A percentile compares a stretch with the other conserved stretches of the same genome.
Evolutionary conservation across 1,140 invertebrate species (phyloP).

Genomic region (Aplysia californica): DNA sequence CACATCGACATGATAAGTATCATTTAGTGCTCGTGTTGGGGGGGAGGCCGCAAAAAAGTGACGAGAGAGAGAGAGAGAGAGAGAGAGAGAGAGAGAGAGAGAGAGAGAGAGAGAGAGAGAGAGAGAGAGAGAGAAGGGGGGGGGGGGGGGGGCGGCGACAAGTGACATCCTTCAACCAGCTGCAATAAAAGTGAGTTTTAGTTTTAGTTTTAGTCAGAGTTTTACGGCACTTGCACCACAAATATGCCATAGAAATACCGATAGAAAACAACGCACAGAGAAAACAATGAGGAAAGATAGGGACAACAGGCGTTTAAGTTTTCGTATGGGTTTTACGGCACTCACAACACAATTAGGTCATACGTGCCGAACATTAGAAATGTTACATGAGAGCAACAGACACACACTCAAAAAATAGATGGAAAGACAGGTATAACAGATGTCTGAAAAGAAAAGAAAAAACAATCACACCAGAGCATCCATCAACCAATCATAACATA

Average conservation of each 20-base stretch:
- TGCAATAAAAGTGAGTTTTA: not conserved
- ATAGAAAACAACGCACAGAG: not conserved
- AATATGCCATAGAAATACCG: too few relatives aligned
- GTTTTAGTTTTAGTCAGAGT: too few relatives aligned
- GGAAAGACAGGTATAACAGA: not conserved
- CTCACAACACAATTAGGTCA: too few relatives aligned
- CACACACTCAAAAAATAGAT: not conserved
- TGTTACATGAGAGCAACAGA: too few relatives aligned
- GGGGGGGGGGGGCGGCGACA: not conserved
- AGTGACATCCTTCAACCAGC: not conserved
- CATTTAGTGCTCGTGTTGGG: too few relatives aligned
- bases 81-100: slow-evolving; percentile 1
- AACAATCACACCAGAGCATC: not conserved
- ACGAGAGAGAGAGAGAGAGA: not conserved
- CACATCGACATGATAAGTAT: too few relatives aligned
- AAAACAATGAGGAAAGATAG: not conserved
- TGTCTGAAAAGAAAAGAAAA: not conserved
- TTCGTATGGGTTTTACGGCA: too few relatives aligned
- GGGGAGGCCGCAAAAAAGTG: not conserved
- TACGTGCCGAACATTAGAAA: too few relatives aligned
- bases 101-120: not conserved
- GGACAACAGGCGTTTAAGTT: too few relatives aligned
- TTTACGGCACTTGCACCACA: too few relatives aligned
- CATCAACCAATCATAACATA: not conserved
- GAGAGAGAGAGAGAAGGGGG: not conserved